These are phyloP conservation scores for Ochlodes sylvanus DNA, from an alignment of 2,888 invertebrate genomes.

Conservation along the genomic window DNA sequence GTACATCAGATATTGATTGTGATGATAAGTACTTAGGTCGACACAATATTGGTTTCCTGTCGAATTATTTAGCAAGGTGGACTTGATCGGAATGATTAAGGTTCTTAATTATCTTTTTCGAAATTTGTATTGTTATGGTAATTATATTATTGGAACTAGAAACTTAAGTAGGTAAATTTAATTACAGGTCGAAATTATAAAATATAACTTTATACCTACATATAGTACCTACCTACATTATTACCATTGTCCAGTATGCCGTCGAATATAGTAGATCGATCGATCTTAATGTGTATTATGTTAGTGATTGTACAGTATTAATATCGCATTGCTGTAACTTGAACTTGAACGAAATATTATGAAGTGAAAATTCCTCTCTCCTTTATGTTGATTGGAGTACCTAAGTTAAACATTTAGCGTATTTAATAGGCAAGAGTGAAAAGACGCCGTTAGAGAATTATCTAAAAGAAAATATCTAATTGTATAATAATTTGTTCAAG, in stretches of 20 bases:
- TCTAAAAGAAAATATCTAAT: too few species aligned
- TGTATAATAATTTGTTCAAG: too few species aligned
- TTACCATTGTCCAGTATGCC: background rate
- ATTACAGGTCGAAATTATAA: constrained; percentile 2
- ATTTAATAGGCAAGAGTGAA: too few species aligned
- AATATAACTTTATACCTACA: constrained; percentile 22
- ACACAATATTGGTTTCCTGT: constrained; percentile 13
- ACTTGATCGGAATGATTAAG: constrained; percentile 10
- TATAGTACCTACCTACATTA: too few species aligned
- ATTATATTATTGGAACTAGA: constrained; percentile 8
- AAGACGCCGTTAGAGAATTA: too few species aligned
- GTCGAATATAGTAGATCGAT: background rate
- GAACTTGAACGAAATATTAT: background rate
- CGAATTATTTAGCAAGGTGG: constrained; percentile 3
- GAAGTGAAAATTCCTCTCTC: too few species aligned
- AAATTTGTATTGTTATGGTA: constrained; percentile 16
- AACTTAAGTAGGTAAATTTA: constrained; percentile 10
- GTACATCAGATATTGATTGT: constrained; percentile 26
- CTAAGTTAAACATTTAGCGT: too few species aligned
- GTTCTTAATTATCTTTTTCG: background rate
- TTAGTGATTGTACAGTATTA: constrained; percentile 6
- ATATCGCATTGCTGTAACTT: background rate
- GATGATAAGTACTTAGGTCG: constrained; percentile 11
- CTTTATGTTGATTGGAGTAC: too few species aligned
- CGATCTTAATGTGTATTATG: background rate